Base-by-base conservation (phyloP, 2,888 invertebrate species). In the Arrhopalites spinosus region DNA sequence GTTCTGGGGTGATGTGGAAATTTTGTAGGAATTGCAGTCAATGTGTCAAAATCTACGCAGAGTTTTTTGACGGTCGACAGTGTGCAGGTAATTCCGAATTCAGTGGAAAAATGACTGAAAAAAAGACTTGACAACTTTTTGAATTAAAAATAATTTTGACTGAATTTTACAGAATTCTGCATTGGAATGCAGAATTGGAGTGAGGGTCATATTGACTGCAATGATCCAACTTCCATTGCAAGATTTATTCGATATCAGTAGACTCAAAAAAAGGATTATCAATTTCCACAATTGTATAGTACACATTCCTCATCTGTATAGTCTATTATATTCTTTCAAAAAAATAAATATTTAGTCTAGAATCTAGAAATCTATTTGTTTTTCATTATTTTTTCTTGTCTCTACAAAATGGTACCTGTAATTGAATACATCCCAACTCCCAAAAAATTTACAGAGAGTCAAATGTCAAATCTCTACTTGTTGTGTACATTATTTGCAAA, bases 1-100 rank as follows among this genome's bases (percentile, higher is more conserved):
- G 3, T 53, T 53, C n/a, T 53, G 53, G 15, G 7, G 15, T 45
- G 45, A 82, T 75, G 80, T 45, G 7, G 7, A 15, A 15, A 50
- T n/a, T n/a, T 15, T 83, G 5, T 77, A 90, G 93, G 82, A 95
- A 95, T 86, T 95, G 95, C 85, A 94, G 93, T 0, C 94, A 93
- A 84, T 95, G 94, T 86, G 93, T 93, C 86, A 93, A 92, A 86
- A 93, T 94, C 91, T 91, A 92, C 81, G 94, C 93, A 0, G 89
- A 90, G 0, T 94, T 92, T 87, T 95, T 95, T 86, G 92, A 94
- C 84, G 94, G 94, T 0, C 91, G 93, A 68, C 89, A 92, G 0
- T 95, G 95, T 85, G 94, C 93, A 0, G 36, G 36, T 36, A 36
- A 36, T 36, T n/a, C n/a, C n/a, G n/a, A n/a, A n/a, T n/a, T n/a